Conservation (phyloP, 2,888 invertebrate genomes). For the Xiphydria camelus region DNA sequence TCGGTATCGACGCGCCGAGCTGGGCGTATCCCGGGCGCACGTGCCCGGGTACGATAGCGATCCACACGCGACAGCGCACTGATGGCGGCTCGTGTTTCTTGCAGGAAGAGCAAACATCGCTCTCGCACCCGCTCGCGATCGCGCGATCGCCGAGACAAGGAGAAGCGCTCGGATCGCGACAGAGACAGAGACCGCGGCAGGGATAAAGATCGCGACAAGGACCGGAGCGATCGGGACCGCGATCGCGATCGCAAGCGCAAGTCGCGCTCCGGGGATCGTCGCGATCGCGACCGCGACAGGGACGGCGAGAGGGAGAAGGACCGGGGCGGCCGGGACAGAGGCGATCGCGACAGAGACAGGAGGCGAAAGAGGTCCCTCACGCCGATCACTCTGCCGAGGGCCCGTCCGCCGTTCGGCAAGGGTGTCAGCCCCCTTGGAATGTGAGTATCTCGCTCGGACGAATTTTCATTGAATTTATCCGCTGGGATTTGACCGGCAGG, state of each 20-base stretch:
- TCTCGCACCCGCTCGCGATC: conserved; percentile 58
- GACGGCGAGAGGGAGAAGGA: conserved; percentile 52
- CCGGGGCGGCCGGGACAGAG: conserved; percentile 45
- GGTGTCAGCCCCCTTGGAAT: conserved; percentile 56
- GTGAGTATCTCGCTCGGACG: conserved; percentile 41
- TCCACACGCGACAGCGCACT: too few species aligned
- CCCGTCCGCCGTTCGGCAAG: conserved; percentile 57
- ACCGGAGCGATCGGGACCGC: conserved; percentile 45
- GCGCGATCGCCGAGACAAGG: conserved; percentile 63
- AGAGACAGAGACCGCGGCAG: conserved; percentile 51
- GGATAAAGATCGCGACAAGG: conserved; percentile 49
- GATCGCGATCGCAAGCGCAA: conserved; percentile 27
- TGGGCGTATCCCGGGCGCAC: too few species aligned
- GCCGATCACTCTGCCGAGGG: conserved; percentile 54
- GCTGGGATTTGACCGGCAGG: too few species aligned
- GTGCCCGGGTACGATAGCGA: too few species aligned
- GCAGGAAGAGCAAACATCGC: conserved; percentile 58
- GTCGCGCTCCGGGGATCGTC: conserved; percentile 14
- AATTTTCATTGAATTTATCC: too few species aligned
- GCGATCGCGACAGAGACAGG: conserved; percentile 53
- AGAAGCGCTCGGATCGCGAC: conserved; percentile 43
- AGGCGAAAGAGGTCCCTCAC: conserved; percentile 56
- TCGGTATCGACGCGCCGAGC: too few species aligned
- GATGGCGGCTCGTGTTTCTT: too few species aligned
- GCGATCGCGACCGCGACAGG: conserved; percentile 41